Percentiles rank a stretch among this genome's conserved stretches.
Conservation (phyloP, 2,113 vertebrate species). For the Chaenogobius annularis region DNA sequence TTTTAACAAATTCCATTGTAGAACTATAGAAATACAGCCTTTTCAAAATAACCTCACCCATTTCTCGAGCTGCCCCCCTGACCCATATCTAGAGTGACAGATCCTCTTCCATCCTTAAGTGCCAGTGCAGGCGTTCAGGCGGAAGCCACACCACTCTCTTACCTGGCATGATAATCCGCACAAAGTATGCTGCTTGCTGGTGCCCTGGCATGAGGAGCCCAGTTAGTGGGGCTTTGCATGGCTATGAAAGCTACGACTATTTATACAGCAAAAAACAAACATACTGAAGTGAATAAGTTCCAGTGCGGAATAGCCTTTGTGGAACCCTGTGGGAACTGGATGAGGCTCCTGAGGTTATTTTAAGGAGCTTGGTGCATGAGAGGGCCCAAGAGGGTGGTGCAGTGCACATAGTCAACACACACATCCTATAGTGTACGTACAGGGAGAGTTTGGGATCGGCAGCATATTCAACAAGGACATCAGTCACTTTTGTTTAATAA, state of each 20-base stretch:
- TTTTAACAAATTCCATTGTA: slow-evolving; percentile 74
- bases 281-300: slow-evolving; percentile 50
- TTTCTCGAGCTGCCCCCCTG: slow-evolving; percentile 26
- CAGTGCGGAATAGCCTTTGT: slow-evolving; percentile 71
- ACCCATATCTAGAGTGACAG: slow-evolving; percentile 60
- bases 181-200: slow-evolving; percentile 76
- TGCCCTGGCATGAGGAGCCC: slow-evolving; percentile 87
- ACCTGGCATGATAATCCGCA: slow-evolving; percentile 73
- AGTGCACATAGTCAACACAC: slow-evolving; percentile 51
- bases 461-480: slow-evolving; percentile 80
- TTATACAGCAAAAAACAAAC: slow-evolving; percentile 55
- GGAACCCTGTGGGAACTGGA: slow-evolving; percentile 40
- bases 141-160: slow-evolving; percentile 65
- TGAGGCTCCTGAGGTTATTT: slow-evolving; percentile 25
- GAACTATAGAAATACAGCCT: slow-evolving; percentile 71
- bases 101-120: slow-evolving; percentile 63
- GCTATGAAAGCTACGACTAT: slow-evolving; percentile 78
- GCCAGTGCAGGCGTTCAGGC: slow-evolving; percentile 70
- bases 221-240: slow-evolving; percentile 89
- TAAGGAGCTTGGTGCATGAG: slow-evolving; percentile 43
- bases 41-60: slow-evolving; percentile 66
- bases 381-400: slow-evolving; percentile 50
- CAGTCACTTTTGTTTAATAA: slow-evolving; percentile 71
- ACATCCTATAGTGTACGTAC: slow-evolving; percentile 60
- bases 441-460: slow-evolving; percentile 63